phyloP scores from a whole-genome alignment of 2,113 vertebrate species.

The Cololabis saira region DNA sequence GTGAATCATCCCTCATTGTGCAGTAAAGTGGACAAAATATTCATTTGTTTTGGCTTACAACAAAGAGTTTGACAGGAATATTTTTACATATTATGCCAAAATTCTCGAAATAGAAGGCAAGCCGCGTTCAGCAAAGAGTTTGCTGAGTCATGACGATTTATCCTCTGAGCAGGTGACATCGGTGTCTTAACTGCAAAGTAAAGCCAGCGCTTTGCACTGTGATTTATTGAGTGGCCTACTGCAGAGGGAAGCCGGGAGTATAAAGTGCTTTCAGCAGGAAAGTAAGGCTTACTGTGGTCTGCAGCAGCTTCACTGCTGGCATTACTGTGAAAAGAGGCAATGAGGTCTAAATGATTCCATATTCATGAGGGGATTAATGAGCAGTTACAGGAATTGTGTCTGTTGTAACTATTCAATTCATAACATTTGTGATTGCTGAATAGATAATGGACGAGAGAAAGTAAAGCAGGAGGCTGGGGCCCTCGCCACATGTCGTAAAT shows the following conservation, averaged over 20 bases:
- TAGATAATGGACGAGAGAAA: conserved; percentile 72
- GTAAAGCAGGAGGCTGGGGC: conserved; percentile 21
- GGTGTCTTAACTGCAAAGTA: conserved; percentile 53
- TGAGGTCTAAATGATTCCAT: conserved; percentile 73
- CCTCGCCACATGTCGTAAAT: conserved; percentile 43
- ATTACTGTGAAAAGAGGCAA: conserved; percentile 68
- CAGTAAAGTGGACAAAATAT: conserved; percentile 1
- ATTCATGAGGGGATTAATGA: conserved; percentile 77
- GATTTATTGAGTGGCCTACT: conserved; percentile 72
- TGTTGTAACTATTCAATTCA: conserved; percentile 74
- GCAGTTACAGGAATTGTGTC: conserved; percentile 57
- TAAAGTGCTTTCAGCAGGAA: conserved; percentile 76
- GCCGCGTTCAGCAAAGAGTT: conserved; percentile 13
- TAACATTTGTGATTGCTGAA: conserved; percentile 74
- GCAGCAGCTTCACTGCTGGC: conserved; percentile 59
- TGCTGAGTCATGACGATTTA: conserved; percentile 70
- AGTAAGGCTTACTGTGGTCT: conserved; percentile 60
- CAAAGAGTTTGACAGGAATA: background rate
- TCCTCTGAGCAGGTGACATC: conserved; percentile 45
- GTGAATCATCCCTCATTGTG: conserved; percentile 31
- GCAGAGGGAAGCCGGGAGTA: conserved; percentile 61
- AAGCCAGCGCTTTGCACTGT: conserved; percentile 53
- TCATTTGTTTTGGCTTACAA: background rate
- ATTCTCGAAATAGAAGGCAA: conserved; percentile 21
- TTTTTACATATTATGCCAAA: conserved; percentile 5